phyloP scores from a whole-genome alignment of 2,113 vertebrate species.

The Sinocyclocheilus anshuiensis region DNA sequence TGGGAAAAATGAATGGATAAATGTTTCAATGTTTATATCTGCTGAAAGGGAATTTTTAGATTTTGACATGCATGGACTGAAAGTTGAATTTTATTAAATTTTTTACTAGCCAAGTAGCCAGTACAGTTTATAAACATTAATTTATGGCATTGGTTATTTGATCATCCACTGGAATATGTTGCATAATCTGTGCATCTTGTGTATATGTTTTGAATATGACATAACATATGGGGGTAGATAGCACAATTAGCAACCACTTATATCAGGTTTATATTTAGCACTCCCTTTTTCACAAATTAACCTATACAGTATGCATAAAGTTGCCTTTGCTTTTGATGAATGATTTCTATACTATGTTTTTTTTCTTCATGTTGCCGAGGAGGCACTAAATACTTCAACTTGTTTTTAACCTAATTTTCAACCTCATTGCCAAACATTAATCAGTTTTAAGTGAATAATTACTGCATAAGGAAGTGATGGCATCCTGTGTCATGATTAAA shows the following conservation, averaged over 20 bases:
- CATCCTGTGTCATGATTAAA: slow-evolving; percentile 55
- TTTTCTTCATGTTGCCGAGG: background rate
- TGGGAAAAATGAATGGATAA: too few species aligned
- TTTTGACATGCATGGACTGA: too few species aligned
- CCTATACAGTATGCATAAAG: background rate
- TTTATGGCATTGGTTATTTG: background rate
- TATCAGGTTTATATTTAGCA: background rate
- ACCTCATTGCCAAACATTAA: slow-evolving; percentile 63
- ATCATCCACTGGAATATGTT: background rate
- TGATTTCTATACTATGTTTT: background rate
- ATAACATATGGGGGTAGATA: background rate
- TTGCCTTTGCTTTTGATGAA: background rate
- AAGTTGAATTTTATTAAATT: too few species aligned
- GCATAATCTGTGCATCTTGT: background rate
- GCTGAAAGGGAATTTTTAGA: too few species aligned
- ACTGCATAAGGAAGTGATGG: slow-evolving; percentile 57
- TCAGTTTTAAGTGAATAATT: slow-evolving; percentile 68
- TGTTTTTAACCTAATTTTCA: slow-evolving; percentile 58
- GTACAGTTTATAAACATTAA: background rate
- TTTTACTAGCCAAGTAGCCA: too few species aligned
- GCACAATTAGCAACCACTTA: background rate
- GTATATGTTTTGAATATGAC: background rate
- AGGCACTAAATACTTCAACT: slow-evolving; percentile 54
- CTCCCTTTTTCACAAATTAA: background rate
- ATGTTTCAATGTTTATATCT: too few species aligned